A percentile compares a stretch with the other conserved stretches of the same genome.
Evolutionary conservation across 2,888 invertebrate species (phyloP).

Genomic region (Choreutis nemorana): DNA sequence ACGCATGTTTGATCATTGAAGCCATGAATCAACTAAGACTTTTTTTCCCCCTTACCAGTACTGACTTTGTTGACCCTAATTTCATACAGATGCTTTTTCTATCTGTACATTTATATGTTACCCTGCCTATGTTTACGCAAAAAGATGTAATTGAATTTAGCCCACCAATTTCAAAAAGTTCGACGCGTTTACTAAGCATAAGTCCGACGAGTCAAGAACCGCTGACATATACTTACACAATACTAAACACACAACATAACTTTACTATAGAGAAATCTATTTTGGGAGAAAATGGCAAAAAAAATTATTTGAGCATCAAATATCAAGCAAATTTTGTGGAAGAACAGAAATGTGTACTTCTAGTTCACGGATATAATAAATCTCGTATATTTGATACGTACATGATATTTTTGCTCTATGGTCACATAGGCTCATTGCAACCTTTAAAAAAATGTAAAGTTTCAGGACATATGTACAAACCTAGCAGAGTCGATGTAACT

Average conservation of each 20-base stretch:
- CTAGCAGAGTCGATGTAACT: constrained; percentile 41
- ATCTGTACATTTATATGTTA: constrained; percentile 60
- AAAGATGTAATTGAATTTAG: constrained; percentile 45
- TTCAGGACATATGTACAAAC: constrained; percentile 42
- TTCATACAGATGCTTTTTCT: constrained; percentile 67
- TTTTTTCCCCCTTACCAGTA: constrained; percentile 60
- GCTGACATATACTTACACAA: constrained; percentile 31
- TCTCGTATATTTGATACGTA: constrained; percentile 54
- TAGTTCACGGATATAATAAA: constrained; percentile 53
- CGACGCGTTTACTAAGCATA: constrained; percentile 38
- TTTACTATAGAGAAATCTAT: constrained; percentile 43
- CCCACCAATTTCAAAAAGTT: constrained; percentile 49
- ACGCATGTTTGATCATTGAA: constrained; percentile 61
- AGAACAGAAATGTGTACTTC: constrained; percentile 33
- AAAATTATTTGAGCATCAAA: constrained; percentile 39
- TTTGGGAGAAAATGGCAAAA: constrained; percentile 37
- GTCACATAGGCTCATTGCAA: constrained; percentile 29
- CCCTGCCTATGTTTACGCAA: constrained; percentile 58
- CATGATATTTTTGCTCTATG: constrained; percentile 36
- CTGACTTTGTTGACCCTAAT: constrained; percentile 60
- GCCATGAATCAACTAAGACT: constrained; percentile 62
- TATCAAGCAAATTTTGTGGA: constrained; percentile 42
- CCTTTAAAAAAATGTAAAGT: constrained; percentile 47
- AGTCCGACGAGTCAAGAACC: constrained; percentile 45
- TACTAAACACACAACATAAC: constrained; percentile 33